Evolutionary conservation across 2,888 invertebrate genomes (phyloP).

Genomic region (Andrena hattorfiana): DNA sequence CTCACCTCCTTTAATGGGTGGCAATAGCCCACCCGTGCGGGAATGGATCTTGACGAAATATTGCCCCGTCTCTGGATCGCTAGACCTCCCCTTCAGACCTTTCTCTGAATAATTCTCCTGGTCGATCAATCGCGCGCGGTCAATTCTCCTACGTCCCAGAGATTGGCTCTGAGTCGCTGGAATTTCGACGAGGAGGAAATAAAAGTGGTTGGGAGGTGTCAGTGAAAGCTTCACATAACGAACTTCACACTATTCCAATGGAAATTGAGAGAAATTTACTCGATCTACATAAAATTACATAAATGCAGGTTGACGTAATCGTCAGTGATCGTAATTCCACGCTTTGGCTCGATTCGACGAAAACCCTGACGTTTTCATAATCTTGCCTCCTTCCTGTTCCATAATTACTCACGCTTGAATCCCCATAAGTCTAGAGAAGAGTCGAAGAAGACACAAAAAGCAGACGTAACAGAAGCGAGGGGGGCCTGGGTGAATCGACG

Average conservation of each 20-base stretch:
- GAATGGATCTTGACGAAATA: constrained; percentile 70
- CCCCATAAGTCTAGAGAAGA: not conserved
- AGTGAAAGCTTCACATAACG: not conserved
- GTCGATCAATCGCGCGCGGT: constrained; percentile 46
- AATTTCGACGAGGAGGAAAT: not conserved
- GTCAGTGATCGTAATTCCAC: not conserved
- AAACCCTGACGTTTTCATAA: not conserved
- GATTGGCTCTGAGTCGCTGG: not conserved
- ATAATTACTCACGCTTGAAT: not conserved
- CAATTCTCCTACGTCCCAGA: not conserved
- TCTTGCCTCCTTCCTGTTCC: not conserved
- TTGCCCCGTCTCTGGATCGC: constrained; percentile 52
- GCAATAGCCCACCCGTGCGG: constrained; percentile 76
- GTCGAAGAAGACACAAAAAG: not conserved
- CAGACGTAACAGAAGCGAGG: constrained; percentile 12
- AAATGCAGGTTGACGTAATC: not conserved
- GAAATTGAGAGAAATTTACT: too few species aligned
- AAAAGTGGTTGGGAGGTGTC: not conserved
- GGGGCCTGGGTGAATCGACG: constrained; percentile 23
- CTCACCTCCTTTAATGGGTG: constrained; percentile 74
- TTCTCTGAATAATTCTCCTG: constrained; percentile 36
- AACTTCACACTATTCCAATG: too few species aligned
- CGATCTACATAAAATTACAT: not conserved
- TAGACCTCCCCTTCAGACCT: constrained; percentile 22
- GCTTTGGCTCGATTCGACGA: not conserved